Conservation (phyloP, 2,797 vertebrate genomes). For the Fratercula arctica region DNA sequence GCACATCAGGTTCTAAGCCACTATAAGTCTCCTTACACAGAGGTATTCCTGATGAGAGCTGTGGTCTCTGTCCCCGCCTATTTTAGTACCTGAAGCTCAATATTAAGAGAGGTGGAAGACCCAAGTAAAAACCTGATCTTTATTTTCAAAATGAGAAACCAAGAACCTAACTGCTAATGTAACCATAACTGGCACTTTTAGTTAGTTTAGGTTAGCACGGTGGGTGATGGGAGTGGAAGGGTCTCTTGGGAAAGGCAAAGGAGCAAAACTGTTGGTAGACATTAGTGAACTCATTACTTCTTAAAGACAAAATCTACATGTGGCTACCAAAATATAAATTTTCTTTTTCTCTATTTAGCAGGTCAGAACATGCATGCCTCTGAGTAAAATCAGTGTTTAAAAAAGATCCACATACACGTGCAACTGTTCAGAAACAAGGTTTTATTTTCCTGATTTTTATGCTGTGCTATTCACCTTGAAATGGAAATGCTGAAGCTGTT, state of each 20-base stretch:
- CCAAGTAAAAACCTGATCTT: neutral
- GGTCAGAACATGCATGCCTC: neutral
- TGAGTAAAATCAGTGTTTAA: neutral
- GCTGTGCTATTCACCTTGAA: neutral
- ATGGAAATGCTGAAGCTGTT: neutral
- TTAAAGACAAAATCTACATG: neutral
- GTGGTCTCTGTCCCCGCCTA: neutral
- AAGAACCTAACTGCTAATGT: neutral
- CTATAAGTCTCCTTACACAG: neutral
- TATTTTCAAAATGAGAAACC: neutral
- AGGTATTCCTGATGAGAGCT: neutral
- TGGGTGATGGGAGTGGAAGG: neutral
- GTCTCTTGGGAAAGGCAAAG: neutral
- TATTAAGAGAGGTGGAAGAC: neutral
- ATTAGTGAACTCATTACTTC: neutral
- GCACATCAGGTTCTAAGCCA: neutral
- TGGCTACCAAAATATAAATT: neutral
- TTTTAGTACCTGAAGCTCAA: neutral
- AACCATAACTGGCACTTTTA: neutral
- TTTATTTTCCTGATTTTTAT: neutral
- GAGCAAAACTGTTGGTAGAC: neutral
- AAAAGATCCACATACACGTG: neutral
- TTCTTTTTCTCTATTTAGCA: neutral
- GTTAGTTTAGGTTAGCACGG: neutral
- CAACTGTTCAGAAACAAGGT: neutral